A percentile compares a stretch with the other conserved stretches of the same genome.
These are phyloP conservation scores for Linyphia triangularis DNA, from an alignment of 2,888 invertebrate genomes.

Conservation along the genomic window DNA sequence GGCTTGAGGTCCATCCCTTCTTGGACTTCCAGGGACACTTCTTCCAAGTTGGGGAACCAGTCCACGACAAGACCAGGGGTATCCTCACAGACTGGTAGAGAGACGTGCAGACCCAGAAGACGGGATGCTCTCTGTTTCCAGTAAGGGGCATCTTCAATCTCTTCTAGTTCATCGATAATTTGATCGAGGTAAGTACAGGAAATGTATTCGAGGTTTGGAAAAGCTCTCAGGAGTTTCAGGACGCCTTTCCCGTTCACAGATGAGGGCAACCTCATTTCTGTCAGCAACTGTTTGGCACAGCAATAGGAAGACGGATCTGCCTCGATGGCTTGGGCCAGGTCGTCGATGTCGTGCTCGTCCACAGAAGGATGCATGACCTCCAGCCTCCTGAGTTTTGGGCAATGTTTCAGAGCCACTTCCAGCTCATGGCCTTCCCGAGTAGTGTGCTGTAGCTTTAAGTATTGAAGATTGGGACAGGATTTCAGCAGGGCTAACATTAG, in stretches of 20 bases:
- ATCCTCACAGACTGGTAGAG: constrained; percentile 75
- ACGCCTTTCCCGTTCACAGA: constrained; percentile 75
- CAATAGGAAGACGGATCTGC: constrained; percentile 24
- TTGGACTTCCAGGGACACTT: constrained; percentile 76
- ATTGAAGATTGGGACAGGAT: constrained; percentile 67
- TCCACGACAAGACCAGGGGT: constrained; percentile 71
- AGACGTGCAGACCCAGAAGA: constrained; percentile 72
- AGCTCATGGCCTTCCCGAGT: constrained; percentile 69
- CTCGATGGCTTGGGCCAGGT: constrained; percentile 43
- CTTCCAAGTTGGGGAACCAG: constrained; percentile 76
- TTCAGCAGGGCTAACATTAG: constrained; percentile 65
- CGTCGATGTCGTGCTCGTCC: constrained; percentile 72
- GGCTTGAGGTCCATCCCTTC: constrained; percentile 76
- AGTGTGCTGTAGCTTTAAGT: constrained; percentile 76
- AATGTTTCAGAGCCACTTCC: constrained; percentile 68
- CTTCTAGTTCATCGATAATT: constrained; percentile 75
- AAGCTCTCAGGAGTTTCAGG: constrained; percentile 70
- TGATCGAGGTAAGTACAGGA: constrained; percentile 76
- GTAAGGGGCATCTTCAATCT: constrained; percentile 23
- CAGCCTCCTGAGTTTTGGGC: constrained; percentile 72
- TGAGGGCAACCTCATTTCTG: constrained; percentile 75
- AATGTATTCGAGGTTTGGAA: constrained; percentile 75
- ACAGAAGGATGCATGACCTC: constrained; percentile 77
- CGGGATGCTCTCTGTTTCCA: constrained; percentile 63
- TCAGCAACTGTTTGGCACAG: constrained; percentile 26